phyloP scores from a whole-genome alignment of 2,797 vertebrate species.

The Mycteria americana region DNA sequence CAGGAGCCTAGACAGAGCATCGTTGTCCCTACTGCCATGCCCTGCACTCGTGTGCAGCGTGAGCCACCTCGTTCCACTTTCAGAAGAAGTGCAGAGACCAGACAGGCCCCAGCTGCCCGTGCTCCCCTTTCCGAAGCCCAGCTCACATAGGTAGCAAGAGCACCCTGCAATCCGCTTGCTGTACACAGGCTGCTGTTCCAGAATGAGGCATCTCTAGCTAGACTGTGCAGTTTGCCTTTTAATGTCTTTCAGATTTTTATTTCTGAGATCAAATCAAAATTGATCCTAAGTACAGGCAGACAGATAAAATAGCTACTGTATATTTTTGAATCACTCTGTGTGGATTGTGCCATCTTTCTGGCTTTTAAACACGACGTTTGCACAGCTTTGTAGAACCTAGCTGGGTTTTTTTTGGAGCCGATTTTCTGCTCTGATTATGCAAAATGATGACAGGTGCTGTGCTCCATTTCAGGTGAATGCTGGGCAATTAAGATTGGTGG shows the following conservation, averaged over 20 bases:
- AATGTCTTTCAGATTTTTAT: neutral
- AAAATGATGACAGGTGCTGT: neutral
- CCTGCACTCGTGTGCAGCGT: rapidly evolving
- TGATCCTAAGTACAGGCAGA: neutral
- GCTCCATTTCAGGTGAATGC: neutral
- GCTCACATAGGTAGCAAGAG: neutral
- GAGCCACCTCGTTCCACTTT: neutral
- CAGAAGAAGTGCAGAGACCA: neutral
- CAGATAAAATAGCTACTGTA: neutral
- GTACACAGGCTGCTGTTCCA: neutral
- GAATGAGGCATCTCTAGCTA: neutral
- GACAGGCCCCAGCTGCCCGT: neutral
- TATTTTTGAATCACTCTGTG: neutral
- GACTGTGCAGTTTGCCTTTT: neutral
- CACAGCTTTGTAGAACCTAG: neutral
- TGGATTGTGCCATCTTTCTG: neutral
- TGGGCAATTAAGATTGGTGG: neutral
- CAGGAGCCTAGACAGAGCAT: neutral
- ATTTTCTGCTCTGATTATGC: neutral
- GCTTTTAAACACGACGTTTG: neutral
- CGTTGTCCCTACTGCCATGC: neutral
- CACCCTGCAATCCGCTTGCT: neutral
- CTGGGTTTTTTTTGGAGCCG: neutral
- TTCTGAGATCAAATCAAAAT: neutral
- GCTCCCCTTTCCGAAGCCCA: neutral